Base-by-base conservation (phyloP, 2,797 vertebrate genomes). In the Coregonus suidteri region DNA sequence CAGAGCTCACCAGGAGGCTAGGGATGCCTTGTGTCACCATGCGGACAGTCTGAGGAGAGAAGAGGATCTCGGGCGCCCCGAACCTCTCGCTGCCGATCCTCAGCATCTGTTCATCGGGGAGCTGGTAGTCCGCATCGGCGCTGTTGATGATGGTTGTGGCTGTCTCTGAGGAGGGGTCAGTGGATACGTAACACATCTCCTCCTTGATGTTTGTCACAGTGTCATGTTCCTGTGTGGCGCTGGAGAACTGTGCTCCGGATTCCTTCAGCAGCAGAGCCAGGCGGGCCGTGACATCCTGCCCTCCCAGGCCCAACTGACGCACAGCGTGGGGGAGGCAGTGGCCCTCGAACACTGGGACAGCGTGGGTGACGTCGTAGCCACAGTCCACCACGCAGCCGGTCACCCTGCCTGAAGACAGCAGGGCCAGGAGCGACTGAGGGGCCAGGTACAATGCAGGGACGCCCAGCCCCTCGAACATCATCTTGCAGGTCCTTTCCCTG, bases 51-150 rank as follows among this genome's bases (percentile, higher is more conserved):
- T 56, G 16, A 0, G 83, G 82, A 11, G 56, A 6, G 68, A 94
- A 90, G 30, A 92, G 83, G 15, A 75, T 87, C 84, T 93, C 84
- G 14, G 90, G 88, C 18, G 88, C 90, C 14, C 2, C 3, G 37
- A 93, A 93, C 37, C 79, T 68, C 79, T 93, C 77, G 20, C 90
- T 82, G 0, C 85, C 83, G 78, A 90, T 78, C 6, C 5, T 82
- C 73, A 90, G 16, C 11, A 79, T 72, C 73, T 82, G 82, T 20
- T 88, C 90, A 30, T 90, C 86, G 0, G 90, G 88, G 16, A 93
- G 71, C 7, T 73, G 85, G 75, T 89, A 91, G 5, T 20, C 37
- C 75, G 84, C 91, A 78, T 91, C 84, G 59, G 78, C 20, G 1
- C 66, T 0, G 0, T 37, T 41, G 0, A 75, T 74, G 25, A 76